Base-by-base conservation (phyloP, 2,797 vertebrate genomes). In the Nannoperca obscura region DNA sequence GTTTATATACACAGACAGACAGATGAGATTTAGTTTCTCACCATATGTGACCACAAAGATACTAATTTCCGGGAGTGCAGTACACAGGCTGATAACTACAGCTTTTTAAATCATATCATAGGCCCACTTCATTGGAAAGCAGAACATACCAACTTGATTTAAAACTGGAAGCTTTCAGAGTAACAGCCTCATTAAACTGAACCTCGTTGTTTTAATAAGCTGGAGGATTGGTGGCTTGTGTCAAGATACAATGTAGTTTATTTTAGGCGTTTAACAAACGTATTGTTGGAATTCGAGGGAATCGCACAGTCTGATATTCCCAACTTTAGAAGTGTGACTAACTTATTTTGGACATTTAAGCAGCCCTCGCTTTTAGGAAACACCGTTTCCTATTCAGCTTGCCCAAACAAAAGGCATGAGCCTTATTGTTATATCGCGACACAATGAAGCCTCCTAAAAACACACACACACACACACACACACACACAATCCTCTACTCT, bases 371-470 rank as follows among this genome's bases (percentile, higher is more conserved):
- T 42, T 59, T 47, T 9, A 46, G 46, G 38, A 78, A 71, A 46
- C 17, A 42, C 15, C 11, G 12, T 1, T 74, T 63, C 0, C 44
- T 59, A 10, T 27, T 13, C 36, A 24, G 44, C 19, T 22, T 11
- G 54, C 49, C 14, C n/a, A 77, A 68, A 80, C 61, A 65, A 68
- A 76, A 85, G 52, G 63, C 52, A 24, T 2, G 14, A 62, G 34
- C 24, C 44, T 34, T 59, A 30, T 61, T 68, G 27, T 27, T 1
- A 40, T 30, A 67, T 42, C 2, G 34, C 15, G 19, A 63, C 22
- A 63, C 54, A 46, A 14, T 7, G 15, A 34, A 38, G 40, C 17
- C 12, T 53, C 27, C 11, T 27, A 22, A 22, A 20, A 44, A 22
- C 24, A 27, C 24, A 27, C 24, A 27, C 24, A 27, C 24, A 27